Conservation (phyloP, 1,140 invertebrate genomes). For the Neodiprion pinetum region DNA sequence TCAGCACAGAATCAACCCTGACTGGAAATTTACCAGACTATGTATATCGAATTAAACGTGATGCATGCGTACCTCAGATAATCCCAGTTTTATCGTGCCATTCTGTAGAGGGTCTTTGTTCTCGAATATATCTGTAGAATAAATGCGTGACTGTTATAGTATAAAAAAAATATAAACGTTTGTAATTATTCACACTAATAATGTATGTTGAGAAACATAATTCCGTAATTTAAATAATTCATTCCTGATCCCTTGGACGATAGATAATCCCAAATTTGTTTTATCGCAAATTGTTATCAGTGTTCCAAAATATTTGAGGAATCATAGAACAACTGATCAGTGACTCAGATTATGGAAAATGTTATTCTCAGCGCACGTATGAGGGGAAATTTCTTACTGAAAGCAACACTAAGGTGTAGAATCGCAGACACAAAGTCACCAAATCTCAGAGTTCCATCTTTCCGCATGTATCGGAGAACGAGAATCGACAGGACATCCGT, state of each 20-base stretch:
- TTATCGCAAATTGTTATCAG: not conserved
- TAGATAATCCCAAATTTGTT: not conserved
- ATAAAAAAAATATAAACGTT: not conserved
- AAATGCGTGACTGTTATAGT: conserved; percentile 22
- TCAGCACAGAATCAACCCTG: conserved; percentile 19
- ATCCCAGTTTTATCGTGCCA: conserved; percentile 79
- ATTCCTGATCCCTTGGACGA: too few species aligned
- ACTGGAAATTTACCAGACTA: not conserved
- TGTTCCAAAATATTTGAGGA: conserved; percentile 8
- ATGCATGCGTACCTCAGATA: conserved; percentile 73
- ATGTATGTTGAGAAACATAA: not conserved
- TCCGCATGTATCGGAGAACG: conserved; percentile 88
- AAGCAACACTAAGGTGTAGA: conserved; percentile 86
- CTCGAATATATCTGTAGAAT: conserved; percentile 77
- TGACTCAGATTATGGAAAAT: conserved; percentile 14
- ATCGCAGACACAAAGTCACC: conserved; percentile 92
- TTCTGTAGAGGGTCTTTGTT: conserved; percentile 83
- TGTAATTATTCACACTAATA: not conserved
- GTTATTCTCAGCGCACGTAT: conserved; percentile 9
- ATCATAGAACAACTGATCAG: not conserved
- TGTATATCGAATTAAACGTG: not conserved
- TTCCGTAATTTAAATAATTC: too few species aligned
- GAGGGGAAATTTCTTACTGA: conserved; percentile 71
- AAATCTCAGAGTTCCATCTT: conserved; percentile 91
- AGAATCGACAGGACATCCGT: conserved; percentile 83